Percentiles rank a stretch among this genome's conserved stretches.
Conservation (phyloP, 2,888 invertebrate species). For the Ornithoptera priamus region DNA sequence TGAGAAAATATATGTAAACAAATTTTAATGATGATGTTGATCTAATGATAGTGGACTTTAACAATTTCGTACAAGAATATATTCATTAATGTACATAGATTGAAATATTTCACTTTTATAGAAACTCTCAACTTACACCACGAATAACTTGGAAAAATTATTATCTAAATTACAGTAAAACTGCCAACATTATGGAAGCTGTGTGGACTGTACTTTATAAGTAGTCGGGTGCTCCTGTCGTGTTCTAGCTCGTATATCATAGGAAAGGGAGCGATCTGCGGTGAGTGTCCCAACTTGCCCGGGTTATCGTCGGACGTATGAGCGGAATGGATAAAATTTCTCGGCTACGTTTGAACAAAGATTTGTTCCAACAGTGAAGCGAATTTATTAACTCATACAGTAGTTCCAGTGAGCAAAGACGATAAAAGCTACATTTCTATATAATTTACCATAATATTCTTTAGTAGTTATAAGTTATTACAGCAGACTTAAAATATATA, state of each 20-base stretch:
- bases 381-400: conserved; percentile 9
- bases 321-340: conserved; percentile 43
- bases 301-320: conserved; percentile 40
- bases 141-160: no score
- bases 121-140: no score
- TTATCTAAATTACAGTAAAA: no score
- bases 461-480: background rate
- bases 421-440: background rate
- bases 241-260: conserved; percentile 45
- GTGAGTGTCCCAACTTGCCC: conserved; percentile 39
- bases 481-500: background rate
- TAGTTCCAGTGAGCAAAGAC: background rate
- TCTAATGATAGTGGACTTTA: no score
- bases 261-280: conserved; percentile 39
- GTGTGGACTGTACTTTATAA: conserved; percentile 21
- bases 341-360: conserved; percentile 15
- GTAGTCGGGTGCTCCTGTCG: conserved; percentile 39
- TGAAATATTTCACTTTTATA: no score
- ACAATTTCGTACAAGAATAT: no score
- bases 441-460: conserved; percentile 1
- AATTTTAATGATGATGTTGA: no score
- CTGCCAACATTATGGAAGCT: background rate
- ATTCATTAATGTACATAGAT: no score
- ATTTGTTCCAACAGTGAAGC: conserved; percentile 4
- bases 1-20: no score